These are phyloP conservation scores for Psittacula derbiana DNA, from an alignment of 2,797 vertebrate genomes.

Conservation along the genomic window DNA sequence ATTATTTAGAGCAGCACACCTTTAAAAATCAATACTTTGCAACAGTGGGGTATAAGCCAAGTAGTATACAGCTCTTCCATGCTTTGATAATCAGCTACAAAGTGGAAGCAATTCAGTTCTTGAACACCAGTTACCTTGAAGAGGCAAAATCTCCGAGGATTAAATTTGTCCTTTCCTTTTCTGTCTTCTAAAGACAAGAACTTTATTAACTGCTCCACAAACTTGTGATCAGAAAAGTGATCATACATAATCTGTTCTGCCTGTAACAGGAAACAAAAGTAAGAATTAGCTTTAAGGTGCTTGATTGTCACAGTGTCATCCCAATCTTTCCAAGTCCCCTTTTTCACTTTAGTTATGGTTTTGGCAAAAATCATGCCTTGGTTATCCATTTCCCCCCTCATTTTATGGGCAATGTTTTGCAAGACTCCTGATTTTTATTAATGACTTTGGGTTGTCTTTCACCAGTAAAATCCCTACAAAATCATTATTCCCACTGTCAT, in stretches of 20 bases:
- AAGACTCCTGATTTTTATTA: neutral
- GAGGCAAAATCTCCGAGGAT: conserved; percentile 94
- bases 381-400: neutral
- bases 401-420: neutral
- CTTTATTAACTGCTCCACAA: conserved; percentile 93
- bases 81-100: neutral
- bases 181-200: conserved; percentile 97
- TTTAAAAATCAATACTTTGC: neutral
- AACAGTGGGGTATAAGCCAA: neutral
- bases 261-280: conserved; percentile 70
- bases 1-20: neutral
- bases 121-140: conserved; percentile 88
- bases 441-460: neutral
- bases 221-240: conserved; percentile 92
- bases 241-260: conserved; percentile 94
- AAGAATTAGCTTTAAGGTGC: neutral
- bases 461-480: neutral
- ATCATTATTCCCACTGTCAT: neutral
- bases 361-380: neutral
- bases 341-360: neutral
- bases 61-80: neutral
- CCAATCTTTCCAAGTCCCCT: neutral
- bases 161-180: conserved; percentile 98
- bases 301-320: neutral
- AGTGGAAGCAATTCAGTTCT: neutral